Evolutionary conservation across 1,140 invertebrate genomes (phyloP).

Genomic region (Psilanteris sp.): DNA sequence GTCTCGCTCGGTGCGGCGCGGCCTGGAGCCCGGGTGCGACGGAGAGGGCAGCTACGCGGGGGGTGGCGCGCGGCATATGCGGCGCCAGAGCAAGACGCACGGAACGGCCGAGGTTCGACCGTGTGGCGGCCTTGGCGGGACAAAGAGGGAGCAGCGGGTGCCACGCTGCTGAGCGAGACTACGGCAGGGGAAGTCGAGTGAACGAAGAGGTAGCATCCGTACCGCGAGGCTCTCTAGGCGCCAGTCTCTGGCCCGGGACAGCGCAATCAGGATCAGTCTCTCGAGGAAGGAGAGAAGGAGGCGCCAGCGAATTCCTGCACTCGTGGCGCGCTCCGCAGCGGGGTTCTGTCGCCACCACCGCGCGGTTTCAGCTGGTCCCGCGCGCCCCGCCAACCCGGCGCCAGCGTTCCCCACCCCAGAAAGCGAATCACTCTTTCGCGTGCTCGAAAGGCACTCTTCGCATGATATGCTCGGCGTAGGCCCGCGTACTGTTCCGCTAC

Average conservation of each 20-base stretch:
- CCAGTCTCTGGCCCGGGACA: constrained; percentile 77
- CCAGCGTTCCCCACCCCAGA: constrained; percentile 2
- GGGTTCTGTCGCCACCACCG: constrained; percentile 13
- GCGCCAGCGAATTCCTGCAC: constrained; percentile 27
- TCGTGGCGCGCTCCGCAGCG: constrained; percentile 9
- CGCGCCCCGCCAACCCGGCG: not conserved
- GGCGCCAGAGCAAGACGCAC: constrained; percentile 12
- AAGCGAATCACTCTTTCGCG: constrained; percentile 57
- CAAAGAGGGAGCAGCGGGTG: constrained; percentile 3
- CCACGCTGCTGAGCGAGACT: constrained; percentile 25
- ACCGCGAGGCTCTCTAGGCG: constrained; percentile 75
- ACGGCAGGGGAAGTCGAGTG: constrained; percentile 50
- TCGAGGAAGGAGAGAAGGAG: constrained; percentile 35
- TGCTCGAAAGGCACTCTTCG: constrained; percentile 66
- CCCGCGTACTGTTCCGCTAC: constrained; percentile 64
- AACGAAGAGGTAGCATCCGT: constrained; percentile 68
- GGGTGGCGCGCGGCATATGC: not conserved
- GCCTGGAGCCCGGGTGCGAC: not conserved
- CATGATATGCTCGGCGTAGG: constrained; percentile 55
- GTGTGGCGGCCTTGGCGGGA: constrained; percentile 11
- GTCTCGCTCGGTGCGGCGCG: not conserved
- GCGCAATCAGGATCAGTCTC: constrained; percentile 67
- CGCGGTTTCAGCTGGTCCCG: constrained; percentile 1
- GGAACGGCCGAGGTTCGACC: constrained; percentile 4
- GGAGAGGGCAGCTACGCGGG: too few species aligned